phyloP scores from a whole-genome alignment of 2,888 invertebrate species.

The Agrotis segetum region DNA sequence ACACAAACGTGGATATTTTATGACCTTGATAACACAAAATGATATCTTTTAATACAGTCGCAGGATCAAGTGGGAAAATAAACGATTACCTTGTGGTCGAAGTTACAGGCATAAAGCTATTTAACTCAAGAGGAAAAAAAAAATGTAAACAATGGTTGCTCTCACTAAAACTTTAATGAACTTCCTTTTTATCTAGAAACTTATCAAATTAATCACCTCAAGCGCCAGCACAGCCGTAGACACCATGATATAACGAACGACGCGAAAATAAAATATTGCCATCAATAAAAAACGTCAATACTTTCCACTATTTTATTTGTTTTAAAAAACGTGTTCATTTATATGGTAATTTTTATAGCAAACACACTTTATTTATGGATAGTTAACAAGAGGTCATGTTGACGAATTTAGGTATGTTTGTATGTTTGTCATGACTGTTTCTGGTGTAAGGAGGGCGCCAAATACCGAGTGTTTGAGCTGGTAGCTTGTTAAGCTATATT shows the following conservation, averaged over 20 bases:
- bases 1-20: too few species aligned
- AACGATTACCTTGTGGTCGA: too few species aligned
- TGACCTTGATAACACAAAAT: too few species aligned
- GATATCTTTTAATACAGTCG: too few species aligned
- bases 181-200: constrained; percentile 4
- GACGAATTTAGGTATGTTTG: constrained; percentile 27
- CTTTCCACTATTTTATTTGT: constrained; percentile 45
- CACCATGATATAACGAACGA: constrained; percentile 16
- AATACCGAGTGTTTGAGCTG: constrained; percentile 13
- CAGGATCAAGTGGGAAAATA: too few species aligned
- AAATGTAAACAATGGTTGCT: too few species aligned
- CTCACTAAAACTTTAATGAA: not conserved
- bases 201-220: constrained; percentile 20
- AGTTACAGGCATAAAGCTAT: too few species aligned
- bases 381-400: constrained; percentile 50
- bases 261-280: constrained; percentile 39
- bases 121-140: too few species aligned
- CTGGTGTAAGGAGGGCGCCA: constrained; percentile 41
- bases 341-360: constrained; percentile 57
- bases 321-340: constrained; percentile 44
- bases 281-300: constrained; percentile 30
- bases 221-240: not conserved
- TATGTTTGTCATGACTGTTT: constrained; percentile 39
- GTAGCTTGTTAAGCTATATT: constrained; percentile 5
- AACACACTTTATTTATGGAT: constrained; percentile 49